These are phyloP conservation scores for Ectemnius cavifrons DNA, from an alignment of 2,888 invertebrate genomes.

Conservation along the genomic window DNA sequence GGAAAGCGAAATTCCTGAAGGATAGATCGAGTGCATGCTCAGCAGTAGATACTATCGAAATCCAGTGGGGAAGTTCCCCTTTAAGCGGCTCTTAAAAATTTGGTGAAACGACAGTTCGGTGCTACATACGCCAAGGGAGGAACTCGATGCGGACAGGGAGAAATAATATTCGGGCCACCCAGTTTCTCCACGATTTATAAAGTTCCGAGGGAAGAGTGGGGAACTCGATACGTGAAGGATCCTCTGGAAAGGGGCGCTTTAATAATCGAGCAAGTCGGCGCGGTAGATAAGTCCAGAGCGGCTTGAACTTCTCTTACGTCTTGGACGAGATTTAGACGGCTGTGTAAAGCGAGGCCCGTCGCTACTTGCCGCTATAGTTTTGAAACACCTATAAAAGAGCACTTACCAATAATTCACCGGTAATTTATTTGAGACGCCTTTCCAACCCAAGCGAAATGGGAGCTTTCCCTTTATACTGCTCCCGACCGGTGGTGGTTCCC, in stretches of 20 bases:
- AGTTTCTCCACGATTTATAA: slow-evolving; percentile 33
- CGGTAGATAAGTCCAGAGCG: slow-evolving; percentile 26
- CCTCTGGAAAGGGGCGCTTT: slow-evolving; percentile 32
- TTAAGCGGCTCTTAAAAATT: slow-evolving; percentile 3
- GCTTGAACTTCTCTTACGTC: slow-evolving; percentile 41
- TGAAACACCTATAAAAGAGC: slow-evolving; percentile 48
- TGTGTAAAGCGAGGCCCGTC: slow-evolving; percentile 15
- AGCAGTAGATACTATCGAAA: too few species aligned
- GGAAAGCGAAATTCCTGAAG: too few species aligned
- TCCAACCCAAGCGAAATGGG: slow-evolving; percentile 1
- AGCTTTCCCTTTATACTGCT: background rate
- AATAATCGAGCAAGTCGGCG: slow-evolving; percentile 37
- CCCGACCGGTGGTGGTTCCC: slow-evolving; percentile 3
- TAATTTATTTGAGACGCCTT: slow-evolving; percentile 42
- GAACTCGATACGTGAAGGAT: slow-evolving; percentile 27
- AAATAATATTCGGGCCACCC: slow-evolving; percentile 21
- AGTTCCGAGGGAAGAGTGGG: slow-evolving; percentile 20
- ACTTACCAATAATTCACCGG: slow-evolving; percentile 38
- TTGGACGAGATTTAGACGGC: slow-evolving; percentile 48
- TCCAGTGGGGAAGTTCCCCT: background rate
- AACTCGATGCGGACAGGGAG: slow-evolving; percentile 8
- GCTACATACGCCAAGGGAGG: too few species aligned
- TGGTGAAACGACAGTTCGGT: background rate
- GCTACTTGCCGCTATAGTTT: slow-evolving; percentile 34
- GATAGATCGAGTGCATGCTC: too few species aligned